phyloP scores from a whole-genome alignment of 2,888 invertebrate genomes.

The Unio pictorum region DNA sequence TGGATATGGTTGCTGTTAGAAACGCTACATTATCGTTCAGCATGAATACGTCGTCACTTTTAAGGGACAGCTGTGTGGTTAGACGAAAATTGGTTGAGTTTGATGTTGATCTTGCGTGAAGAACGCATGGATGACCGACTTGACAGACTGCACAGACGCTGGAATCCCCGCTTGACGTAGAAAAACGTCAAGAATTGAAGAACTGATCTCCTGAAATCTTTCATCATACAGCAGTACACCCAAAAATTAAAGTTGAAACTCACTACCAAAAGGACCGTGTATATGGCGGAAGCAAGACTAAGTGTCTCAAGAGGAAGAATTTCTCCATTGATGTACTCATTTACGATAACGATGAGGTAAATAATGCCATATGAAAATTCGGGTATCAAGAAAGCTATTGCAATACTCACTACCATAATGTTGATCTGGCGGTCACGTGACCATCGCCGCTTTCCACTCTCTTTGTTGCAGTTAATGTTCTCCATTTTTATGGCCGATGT shows the following conservation, averaged over 20 bases:
- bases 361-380: slow-evolving; percentile 27
- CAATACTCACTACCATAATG: slow-evolving; percentile 20
- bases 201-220: slow-evolving; percentile 17
- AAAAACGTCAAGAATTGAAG: slow-evolving; percentile 11
- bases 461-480: slow-evolving; percentile 7
- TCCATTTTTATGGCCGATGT: slow-evolving; percentile 15
- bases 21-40: too few species aligned
- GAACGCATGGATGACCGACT: background rate
- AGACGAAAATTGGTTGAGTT: too few species aligned
- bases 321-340: background rate
- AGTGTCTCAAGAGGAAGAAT: background rate
- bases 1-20: too few species aligned
- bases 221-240: slow-evolving; percentile 35
- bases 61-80: too few species aligned
- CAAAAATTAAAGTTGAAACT: slow-evolving; percentile 29
- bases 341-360: slow-evolving; percentile 11
- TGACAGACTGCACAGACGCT: slow-evolving; percentile 11
- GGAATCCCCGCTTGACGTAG: slow-evolving; percentile 1
- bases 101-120: too few species aligned
- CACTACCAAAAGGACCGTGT: slow-evolving; percentile 18
- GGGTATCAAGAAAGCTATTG: slow-evolving; percentile 23
- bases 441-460: slow-evolving; percentile 1
- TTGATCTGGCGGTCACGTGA: slow-evolving; percentile 28
- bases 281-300: slow-evolving; percentile 15
- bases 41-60: too few species aligned